Evolutionary conservation across 2,113 vertebrate genomes (phyloP).

Genomic region (Hystrix brachyura): DNA sequence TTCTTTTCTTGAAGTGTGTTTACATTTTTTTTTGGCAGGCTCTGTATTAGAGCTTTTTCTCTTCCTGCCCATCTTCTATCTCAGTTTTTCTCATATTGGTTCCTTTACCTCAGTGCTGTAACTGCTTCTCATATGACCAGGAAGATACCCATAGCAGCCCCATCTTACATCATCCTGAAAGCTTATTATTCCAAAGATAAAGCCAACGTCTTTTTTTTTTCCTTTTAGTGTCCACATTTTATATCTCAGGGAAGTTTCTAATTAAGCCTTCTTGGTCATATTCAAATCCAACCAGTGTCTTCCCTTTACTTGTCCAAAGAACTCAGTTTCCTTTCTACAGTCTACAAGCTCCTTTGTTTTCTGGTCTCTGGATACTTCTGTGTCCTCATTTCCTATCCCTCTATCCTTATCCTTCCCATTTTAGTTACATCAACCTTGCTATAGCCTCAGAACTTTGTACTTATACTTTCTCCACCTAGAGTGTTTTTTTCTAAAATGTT

Average conservation of each 20-base stretch:
- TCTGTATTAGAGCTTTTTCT: neutral
- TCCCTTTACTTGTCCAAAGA: neutral
- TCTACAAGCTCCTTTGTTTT: neutral
- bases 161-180: neutral
- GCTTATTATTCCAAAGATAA: neutral
- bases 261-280: neutral
- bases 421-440: neutral
- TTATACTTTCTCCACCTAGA: neutral
- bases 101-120: neutral
- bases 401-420: neutral
- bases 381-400: neutral
- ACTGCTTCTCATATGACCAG: neutral
- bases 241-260: neutral
- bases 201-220: neutral
- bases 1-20: neutral
- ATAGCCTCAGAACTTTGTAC: neutral
- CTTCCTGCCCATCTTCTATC: neutral
- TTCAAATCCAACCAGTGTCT: neutral
- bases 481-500: neutral
- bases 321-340: neutral
- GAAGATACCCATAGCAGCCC: neutral
- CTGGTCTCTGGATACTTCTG: neutral
- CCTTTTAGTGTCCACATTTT: neutral
- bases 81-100: neutral
- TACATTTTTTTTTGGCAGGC: neutral